phyloP scores from a whole-genome alignment of 2,113 vertebrate species.

The Rhea americana region DNA sequence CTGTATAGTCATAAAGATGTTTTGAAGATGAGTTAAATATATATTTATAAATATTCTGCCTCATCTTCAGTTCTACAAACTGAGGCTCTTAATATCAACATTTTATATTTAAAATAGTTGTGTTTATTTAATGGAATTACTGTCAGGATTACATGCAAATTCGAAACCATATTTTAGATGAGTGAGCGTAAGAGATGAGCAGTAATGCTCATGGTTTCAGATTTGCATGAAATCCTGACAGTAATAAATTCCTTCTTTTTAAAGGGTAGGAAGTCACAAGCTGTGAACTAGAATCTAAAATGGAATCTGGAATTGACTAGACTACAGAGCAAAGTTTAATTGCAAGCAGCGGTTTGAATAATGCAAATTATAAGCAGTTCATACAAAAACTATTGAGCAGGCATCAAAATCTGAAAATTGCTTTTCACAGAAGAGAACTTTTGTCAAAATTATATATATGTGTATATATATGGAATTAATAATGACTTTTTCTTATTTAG shows the following conservation, averaged over 20 bases:
- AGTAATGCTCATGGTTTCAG: background rate
- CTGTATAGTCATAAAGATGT: background rate
- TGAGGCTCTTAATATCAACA: background rate
- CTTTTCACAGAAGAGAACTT: background rate
- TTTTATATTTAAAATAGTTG: background rate
- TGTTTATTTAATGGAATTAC: background rate
- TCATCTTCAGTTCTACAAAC: background rate
- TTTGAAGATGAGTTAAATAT: background rate
- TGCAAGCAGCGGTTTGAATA: background rate
- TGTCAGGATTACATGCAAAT: background rate
- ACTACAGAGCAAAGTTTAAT: background rate
- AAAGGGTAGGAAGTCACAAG: background rate
- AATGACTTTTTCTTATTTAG: background rate
- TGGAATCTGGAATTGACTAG: background rate
- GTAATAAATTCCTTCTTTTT: background rate
- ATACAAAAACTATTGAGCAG: background rate
- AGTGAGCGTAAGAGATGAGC: background rate
- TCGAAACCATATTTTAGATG: background rate
- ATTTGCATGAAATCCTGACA: too few species aligned
- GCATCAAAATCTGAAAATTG: background rate
- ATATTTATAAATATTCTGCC: background rate
- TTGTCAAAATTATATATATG: background rate
- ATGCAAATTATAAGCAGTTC: background rate
- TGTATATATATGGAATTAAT: background rate
- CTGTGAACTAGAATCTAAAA: conserved; percentile 4